Evolutionary conservation across 2,113 vertebrate species (phyloP).

Genomic region (Sylvicapra grimmia): DNA sequence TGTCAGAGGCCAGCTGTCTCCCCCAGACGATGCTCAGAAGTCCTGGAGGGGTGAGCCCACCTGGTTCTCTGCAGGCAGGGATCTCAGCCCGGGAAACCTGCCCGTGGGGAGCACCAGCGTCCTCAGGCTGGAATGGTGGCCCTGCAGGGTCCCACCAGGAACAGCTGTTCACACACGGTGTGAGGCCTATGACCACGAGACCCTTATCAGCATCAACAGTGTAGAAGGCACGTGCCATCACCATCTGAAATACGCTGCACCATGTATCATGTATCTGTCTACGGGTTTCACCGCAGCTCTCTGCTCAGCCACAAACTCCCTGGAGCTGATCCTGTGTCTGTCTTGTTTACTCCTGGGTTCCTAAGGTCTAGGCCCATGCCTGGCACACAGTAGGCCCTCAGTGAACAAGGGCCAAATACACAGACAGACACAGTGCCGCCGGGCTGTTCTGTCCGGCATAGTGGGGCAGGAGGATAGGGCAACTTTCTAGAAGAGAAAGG

Average conservation of each 20-base stretch:
- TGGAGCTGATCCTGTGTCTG: background rate
- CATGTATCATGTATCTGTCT: too few relatives aligned
- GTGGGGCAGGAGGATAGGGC: background rate
- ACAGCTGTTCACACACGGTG: background rate
- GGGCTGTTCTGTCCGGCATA: background rate
- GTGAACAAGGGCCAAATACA: background rate
- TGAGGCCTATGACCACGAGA: background rate
- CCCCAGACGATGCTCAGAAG: accelerated
- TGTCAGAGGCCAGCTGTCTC: accelerated
- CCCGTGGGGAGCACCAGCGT: accelerated
- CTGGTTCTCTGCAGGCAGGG: background rate
- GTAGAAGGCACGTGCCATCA: background rate
- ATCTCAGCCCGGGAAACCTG: background rate
- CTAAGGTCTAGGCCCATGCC: background rate
- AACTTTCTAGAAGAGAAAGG: background rate
- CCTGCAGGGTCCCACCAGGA: background rate
- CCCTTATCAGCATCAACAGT: background rate
- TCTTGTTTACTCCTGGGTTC: background rate
- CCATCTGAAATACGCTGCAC: background rate
- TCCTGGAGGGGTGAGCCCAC: background rate
- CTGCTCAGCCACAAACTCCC: background rate
- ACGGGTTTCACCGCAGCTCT: background rate
- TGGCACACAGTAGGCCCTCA: background rate
- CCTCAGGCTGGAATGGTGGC: background rate
- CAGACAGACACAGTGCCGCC: background rate